Conservation (phyloP, 2,113 vertebrate species). For the Puntigrus tetrazona region DNA sequence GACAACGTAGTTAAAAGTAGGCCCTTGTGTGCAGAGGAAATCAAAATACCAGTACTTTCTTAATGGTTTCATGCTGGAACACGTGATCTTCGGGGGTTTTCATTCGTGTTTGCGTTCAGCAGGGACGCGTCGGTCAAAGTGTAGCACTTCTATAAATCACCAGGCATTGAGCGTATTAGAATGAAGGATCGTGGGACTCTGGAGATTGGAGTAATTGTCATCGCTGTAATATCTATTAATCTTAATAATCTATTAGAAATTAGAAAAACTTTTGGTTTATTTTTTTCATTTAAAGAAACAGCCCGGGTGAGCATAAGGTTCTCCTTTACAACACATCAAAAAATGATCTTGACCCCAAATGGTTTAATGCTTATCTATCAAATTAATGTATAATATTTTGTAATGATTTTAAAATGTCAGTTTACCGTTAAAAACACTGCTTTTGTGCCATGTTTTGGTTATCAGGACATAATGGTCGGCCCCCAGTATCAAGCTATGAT, state of each 20-base stretch:
- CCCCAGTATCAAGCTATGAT: conserved; percentile 90
- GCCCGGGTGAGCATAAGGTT: background rate
- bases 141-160: background rate
- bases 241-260: background rate
- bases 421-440: background rate
- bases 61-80: background rate
- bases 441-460: conserved; percentile 37
- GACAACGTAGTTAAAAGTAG: background rate
- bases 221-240: background rate
- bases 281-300: background rate
- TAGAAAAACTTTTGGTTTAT: too few species aligned
- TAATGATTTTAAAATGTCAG: background rate
- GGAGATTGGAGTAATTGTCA: background rate
- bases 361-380: background rate
- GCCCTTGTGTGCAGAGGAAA: background rate
- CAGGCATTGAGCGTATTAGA: background rate
- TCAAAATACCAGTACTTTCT: background rate
- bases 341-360: background rate
- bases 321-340: background rate
- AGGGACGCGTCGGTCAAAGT: background rate
- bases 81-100: background rate
- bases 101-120: background rate
- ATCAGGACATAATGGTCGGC: conserved; percentile 93
- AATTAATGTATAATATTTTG: background rate
- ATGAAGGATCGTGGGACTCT: background rate